phyloP scores from a whole-genome alignment of 1,140 invertebrate species.

The Argopecten irradians region DNA sequence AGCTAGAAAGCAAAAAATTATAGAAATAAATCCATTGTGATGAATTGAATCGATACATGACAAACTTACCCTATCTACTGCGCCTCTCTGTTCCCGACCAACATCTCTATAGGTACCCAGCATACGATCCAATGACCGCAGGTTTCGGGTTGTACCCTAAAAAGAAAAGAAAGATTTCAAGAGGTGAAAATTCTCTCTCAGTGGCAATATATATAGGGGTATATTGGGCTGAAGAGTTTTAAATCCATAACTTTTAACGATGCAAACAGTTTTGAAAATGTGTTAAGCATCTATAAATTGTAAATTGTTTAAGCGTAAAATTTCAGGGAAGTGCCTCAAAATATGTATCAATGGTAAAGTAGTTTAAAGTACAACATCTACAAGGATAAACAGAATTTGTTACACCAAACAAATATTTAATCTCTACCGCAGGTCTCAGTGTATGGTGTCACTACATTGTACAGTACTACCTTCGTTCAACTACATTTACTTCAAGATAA shows the following conservation, averaged over 20 bases:
- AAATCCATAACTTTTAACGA: neutral
- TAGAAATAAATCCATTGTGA: neutral
- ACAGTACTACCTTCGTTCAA: too few species aligned
- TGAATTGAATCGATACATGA: neutral
- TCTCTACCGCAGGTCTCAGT: too few species aligned
- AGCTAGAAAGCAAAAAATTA: neutral
- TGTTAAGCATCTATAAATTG: neutral
- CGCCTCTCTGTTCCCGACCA: conserved; percentile 60
- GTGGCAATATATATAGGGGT: neutral
- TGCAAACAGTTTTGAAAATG: neutral
- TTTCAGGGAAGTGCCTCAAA: neutral
- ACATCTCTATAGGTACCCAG: conserved; percentile 69
- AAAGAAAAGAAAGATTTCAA: conserved; percentile 38
- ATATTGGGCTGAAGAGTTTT: neutral
- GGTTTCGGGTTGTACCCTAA: conserved; percentile 71
- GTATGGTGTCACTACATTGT: too few species aligned
- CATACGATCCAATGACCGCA: conserved; percentile 71
- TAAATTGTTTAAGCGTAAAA: neutral
- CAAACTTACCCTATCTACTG: conserved; percentile 67
- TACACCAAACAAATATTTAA: neutral
- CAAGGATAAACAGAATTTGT: neutral
- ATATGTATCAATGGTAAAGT: neutral
- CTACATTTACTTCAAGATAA: too few species aligned
- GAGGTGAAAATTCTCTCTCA: neutral
- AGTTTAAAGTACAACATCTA: neutral